Conservation (phyloP, 2,113 vertebrate genomes). For the Apaloderma vittatum region DNA sequence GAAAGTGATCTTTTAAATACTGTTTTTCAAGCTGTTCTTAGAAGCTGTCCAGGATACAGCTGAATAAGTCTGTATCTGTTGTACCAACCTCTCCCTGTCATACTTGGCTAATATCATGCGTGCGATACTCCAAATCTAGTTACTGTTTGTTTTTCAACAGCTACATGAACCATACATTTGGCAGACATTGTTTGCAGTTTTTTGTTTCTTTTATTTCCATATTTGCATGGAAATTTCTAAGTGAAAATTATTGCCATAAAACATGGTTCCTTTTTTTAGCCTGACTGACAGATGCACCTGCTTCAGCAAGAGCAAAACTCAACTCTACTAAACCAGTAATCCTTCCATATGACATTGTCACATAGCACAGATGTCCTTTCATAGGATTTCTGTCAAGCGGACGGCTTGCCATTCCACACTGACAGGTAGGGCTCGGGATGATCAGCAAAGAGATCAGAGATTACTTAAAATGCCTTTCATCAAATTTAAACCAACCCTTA, state of each 20-base stretch:
- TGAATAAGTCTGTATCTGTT: conserved; percentile 68
- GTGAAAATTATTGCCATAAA: conserved; percentile 42
- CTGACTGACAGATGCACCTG: conserved; percentile 56
- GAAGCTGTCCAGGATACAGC: conserved; percentile 65
- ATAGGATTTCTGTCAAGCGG: conserved; percentile 45
- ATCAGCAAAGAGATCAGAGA: conserved; percentile 38
- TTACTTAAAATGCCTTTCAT: conserved; percentile 29
- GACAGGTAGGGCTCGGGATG: conserved; percentile 36
- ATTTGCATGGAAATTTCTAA: conserved; percentile 66
- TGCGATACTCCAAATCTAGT: conserved; percentile 35
- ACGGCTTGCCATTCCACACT: conserved; percentile 26
- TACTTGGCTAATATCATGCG: conserved; percentile 12
- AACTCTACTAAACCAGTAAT: conserved; percentile 56
- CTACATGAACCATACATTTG: background rate
- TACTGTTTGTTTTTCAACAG: conserved; percentile 51
- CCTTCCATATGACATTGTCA: conserved; percentile 60
- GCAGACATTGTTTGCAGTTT: conserved; percentile 37
- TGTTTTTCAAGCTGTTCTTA: conserved; percentile 69
- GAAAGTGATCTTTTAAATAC: conserved; percentile 64
- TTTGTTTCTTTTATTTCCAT: background rate
- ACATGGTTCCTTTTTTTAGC: background rate
- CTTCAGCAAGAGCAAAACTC: conserved; percentile 54
- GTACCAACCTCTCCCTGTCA: conserved; percentile 28
- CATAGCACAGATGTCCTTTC: conserved; percentile 53
- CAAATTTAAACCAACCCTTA: conserved; percentile 24